phyloP scores from a whole-genome alignment of 2,888 invertebrate genomes.

The Meandrusa payeni region DNA sequence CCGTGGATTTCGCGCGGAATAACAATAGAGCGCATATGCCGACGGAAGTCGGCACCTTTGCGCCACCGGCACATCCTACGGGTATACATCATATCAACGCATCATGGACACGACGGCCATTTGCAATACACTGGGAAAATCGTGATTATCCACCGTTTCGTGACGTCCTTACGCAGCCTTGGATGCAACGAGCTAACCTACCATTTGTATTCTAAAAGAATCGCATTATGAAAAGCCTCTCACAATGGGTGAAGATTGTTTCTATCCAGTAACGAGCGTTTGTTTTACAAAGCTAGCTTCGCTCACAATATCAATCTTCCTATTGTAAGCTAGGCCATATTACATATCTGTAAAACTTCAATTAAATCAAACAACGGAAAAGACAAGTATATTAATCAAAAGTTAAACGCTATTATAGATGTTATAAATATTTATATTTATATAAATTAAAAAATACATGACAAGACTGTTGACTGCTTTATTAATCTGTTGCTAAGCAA shows the following conservation, averaged over 20 bases:
- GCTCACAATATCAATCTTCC: background rate
- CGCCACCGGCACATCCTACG: conserved; percentile 35
- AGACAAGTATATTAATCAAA: conserved; percentile 1
- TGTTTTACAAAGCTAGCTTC: conserved; percentile 9
- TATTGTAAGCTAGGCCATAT: too few relatives aligned
- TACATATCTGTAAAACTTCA: too few relatives aligned
- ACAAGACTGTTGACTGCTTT: too few relatives aligned
- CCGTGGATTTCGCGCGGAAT: conserved; percentile 31
- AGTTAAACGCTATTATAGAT: too few relatives aligned
- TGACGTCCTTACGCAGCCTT: conserved; percentile 61
- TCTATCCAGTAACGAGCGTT: conserved; percentile 15
- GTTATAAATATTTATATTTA: too few relatives aligned
- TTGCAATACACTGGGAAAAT: conserved; percentile 46
- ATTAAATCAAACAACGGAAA: too few relatives aligned
- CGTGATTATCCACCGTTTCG: conserved; percentile 40
- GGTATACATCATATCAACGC: conserved; percentile 38
- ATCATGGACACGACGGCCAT: conserved; percentile 45
- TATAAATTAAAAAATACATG: too few relatives aligned
- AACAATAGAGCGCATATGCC: conserved; percentile 35
- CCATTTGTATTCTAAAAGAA: conserved; percentile 40
- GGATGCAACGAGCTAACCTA: conserved; percentile 44
- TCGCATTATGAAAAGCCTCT: conserved; percentile 21
- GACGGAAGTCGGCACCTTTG: conserved; percentile 73
- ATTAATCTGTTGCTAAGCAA: too few relatives aligned
- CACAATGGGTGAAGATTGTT: conserved; percentile 16